phyloP scores from a whole-genome alignment of 2,113 vertebrate genomes.

The Meriones unguiculatus region DNA sequence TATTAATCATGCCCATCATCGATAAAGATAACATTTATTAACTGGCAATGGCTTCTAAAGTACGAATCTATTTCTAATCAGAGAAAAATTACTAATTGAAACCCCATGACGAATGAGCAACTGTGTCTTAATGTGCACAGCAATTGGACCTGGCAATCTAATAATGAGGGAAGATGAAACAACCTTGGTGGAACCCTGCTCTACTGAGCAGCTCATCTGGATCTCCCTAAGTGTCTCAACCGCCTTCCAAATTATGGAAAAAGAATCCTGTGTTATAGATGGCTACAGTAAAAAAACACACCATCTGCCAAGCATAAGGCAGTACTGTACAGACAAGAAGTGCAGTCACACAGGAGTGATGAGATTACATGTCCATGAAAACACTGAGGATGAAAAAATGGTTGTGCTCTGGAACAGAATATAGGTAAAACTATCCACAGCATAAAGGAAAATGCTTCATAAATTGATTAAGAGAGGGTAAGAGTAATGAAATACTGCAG shows the following conservation, averaged over 20 bases:
- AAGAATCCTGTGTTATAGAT: background rate
- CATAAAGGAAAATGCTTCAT: background rate
- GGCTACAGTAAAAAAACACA: background rate
- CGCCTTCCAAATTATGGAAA: constrained; percentile 50
- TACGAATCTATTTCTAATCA: constrained; percentile 59
- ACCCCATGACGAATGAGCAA: constrained; percentile 17
- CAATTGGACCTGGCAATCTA: background rate
- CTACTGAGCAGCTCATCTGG: constrained; percentile 18
- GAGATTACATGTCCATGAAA: background rate
- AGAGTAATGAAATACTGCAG: background rate
- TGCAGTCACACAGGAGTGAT: background rate
- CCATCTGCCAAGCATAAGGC: background rate
- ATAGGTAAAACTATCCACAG: background rate
- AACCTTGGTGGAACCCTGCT: background rate
- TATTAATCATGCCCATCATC: constrained; percentile 66
- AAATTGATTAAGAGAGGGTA: background rate
- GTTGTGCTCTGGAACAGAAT: constrained; percentile 1
- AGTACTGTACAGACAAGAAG: constrained; percentile 12
- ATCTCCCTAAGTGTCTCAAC: background rate
- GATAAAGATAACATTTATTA: constrained; percentile 60
- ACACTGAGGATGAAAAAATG: background rate
- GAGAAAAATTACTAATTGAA: constrained; percentile 52
- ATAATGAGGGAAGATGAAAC: constrained; percentile 17
- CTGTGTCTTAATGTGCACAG: background rate
- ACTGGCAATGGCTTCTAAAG: constrained; percentile 59